These are phyloP conservation scores for Coturnix japonica DNA, from an alignment of 2,113 vertebrate species.

Conservation along the genomic window DNA sequence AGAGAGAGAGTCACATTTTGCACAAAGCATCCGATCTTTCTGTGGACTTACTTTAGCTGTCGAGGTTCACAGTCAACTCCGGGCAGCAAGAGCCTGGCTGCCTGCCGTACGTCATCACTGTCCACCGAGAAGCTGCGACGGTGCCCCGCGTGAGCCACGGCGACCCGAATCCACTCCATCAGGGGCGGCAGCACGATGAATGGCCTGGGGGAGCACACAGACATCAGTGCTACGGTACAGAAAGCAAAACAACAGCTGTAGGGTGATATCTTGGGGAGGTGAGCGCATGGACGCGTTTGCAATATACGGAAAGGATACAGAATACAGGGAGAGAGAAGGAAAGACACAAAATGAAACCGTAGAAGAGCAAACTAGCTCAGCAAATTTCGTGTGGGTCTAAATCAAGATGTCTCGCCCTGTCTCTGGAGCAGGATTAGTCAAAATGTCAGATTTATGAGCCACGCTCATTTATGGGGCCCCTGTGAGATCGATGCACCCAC, in stretches of 20 bases:
- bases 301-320: not conserved
- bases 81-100: slow-evolving; percentile 91
- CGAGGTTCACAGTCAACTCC: slow-evolving; percentile 98
- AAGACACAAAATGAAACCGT: accelerated
- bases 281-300: accelerated
- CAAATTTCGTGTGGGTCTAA: not conserved
- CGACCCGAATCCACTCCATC: slow-evolving; percentile 98
- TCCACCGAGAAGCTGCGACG: slow-evolving; percentile 97
- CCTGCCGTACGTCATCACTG: slow-evolving; percentile 97
- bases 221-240: not conserved
- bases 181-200: slow-evolving; percentile 95
- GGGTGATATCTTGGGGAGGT: not conserved
- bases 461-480: not conserved
- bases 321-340: not conserved
- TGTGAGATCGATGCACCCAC: not conserved
- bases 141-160: slow-evolving; percentile 93
- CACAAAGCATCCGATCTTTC: not conserved
- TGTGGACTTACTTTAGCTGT: slow-evolving; percentile 88
- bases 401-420: not conserved
- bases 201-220: slow-evolving; percentile 81
- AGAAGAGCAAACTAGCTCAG: slow-evolving; percentile 1
- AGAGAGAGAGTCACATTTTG: not conserved
- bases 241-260: not conserved
- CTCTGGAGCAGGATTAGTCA: not conserved
- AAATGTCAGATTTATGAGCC: not conserved